Evolutionary conservation across 37 sponge, comb jelly and placozoan species (phyloP), one percentile per base, ranked within the genome.

Genomic region (Amphimedon queenslandica): DNA sequence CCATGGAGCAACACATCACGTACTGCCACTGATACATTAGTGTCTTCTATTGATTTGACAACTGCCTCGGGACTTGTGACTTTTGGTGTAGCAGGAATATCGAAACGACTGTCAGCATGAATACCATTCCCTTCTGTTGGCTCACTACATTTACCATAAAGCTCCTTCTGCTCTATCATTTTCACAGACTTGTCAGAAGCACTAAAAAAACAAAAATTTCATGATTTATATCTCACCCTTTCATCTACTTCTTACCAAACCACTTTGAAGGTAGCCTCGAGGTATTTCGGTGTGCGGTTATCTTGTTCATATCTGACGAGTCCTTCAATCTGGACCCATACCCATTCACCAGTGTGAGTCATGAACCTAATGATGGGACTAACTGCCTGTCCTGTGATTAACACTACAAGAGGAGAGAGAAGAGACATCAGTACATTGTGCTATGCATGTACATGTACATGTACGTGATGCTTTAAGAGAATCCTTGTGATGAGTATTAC

Each of bases 261-360:
- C 4, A 82, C 34, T 40, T 73, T 82, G 66, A 51, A 64, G 20
- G 55, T 77, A 11, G 73, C 70, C 58, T 88, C 80, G 20, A 60
- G 38, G 60, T 64, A 74, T 35, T 73, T 65, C 20, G 79, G 79
- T 18, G 53, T 57, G 4, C 53, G 67, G n/a, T 79, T 82, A 23
- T 73, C 83, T 11, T 57, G 63, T 21, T 79, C 74, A 71, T 82
- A 88, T 23, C 80, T 69, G 42, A 79, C 38, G 5, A 69, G 65
- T 27, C 76, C 81, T 21, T 77, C 75, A 76, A 88, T 67, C 66
- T 88, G 89, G 55, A 79, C 69, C 89, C 89, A 88, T 28, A 82
- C 38, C 89, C 89, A 88, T 27, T 80, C 84, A 0, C 89, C 89
- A 23, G 66, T 58, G 6, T 63, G 67, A 0, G 80, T 79, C 80